Percentiles rank a stretch among this genome's conserved stretches.
Evolutionary conservation across 2,888 invertebrate species (phyloP).

Genomic region (Ectemnius continuus): DNA sequence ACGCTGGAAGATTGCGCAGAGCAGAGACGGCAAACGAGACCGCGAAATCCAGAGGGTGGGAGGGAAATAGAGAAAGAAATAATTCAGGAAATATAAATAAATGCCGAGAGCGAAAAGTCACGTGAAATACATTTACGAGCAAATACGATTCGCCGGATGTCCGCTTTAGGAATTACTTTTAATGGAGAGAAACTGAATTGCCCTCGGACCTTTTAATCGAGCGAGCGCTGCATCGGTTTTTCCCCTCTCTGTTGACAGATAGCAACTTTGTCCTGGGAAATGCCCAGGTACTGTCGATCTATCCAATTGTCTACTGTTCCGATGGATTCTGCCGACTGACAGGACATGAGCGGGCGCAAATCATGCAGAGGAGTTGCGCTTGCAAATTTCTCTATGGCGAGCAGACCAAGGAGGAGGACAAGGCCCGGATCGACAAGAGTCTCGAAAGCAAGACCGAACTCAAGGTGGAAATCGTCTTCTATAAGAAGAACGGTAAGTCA

Average conservation of each 20-base stretch:
- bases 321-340: slow-evolving; percentile 98
- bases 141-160: too few relatives aligned
- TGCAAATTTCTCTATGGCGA: slow-evolving; percentile 96
- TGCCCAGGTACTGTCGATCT: slow-evolving; percentile 90
- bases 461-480: slow-evolving; percentile 95
- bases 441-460: slow-evolving; percentile 94
- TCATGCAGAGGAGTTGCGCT: slow-evolving; percentile 97
- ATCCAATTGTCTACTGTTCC: slow-evolving; percentile 97
- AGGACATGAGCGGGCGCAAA: slow-evolving; percentile 94
- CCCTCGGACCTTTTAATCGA: slow-evolving; percentile 6
- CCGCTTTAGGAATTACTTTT: too few relatives aligned
- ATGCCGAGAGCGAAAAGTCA: too few relatives aligned
- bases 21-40: too few relatives aligned
- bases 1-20: too few relatives aligned
- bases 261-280: slow-evolving; percentile 98
- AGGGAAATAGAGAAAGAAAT: too few relatives aligned
- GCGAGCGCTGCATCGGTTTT: too few relatives aligned
- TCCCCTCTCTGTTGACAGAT: slow-evolving; percentile 82
- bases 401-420: slow-evolving; percentile 93
- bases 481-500: slow-evolving; percentile 92
- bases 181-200: background rate
- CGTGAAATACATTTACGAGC: too few relatives aligned
- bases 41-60: too few relatives aligned
- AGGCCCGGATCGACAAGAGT: slow-evolving; percentile 92
- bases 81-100: too few relatives aligned